These are phyloP conservation scores for Melanocharis versteri DNA, from an alignment of 2,113 vertebrate genomes.

Conservation along the genomic window DNA sequence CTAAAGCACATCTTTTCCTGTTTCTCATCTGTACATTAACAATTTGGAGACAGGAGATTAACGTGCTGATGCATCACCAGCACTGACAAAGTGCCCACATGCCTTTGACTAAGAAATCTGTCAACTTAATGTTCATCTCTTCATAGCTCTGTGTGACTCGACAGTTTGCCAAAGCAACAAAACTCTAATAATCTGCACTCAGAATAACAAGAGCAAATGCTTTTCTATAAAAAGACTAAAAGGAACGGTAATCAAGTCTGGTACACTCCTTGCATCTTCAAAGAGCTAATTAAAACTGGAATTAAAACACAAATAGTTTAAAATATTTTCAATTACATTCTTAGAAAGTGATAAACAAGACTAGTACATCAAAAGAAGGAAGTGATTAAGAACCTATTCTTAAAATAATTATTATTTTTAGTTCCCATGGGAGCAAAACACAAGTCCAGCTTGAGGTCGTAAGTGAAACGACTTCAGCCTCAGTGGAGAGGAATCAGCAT, in stretches of 20 bases:
- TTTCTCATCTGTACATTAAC: neutral
- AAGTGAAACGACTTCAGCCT: neutral
- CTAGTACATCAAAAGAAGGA: slow-evolving; percentile 56
- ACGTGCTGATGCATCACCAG: neutral
- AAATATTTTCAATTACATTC: slow-evolving; percentile 40
- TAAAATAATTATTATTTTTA: slow-evolving; percentile 67
- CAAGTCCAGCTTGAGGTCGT: slow-evolving; percentile 43
- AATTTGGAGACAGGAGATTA: neutral
- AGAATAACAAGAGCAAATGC: neutral
- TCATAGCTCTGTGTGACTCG: neutral
- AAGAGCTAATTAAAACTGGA: slow-evolving; percentile 24
- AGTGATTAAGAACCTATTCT: slow-evolving; percentile 66
- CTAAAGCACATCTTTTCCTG: neutral
- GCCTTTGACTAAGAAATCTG: slow-evolving; percentile 1
- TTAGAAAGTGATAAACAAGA: slow-evolving; percentile 49
- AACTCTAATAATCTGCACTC: neutral
- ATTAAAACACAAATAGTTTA: slow-evolving; percentile 45
- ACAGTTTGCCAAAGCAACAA: slow-evolving; percentile 9
- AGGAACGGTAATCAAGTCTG: slow-evolving; percentile 7
- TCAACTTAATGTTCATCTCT: slow-evolving; percentile 17
- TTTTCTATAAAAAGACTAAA: neutral
- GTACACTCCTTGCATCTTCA: neutral
- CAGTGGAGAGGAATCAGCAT: slow-evolving; percentile 22
- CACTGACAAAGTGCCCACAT: neutral
- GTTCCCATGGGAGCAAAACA: slow-evolving; percentile 56